Percentiles rank a stretch among this genome's conserved stretches.
phyloP scores from a whole-genome alignment of 1,140 invertebrate species.

The Drosophila azteca region DNA sequence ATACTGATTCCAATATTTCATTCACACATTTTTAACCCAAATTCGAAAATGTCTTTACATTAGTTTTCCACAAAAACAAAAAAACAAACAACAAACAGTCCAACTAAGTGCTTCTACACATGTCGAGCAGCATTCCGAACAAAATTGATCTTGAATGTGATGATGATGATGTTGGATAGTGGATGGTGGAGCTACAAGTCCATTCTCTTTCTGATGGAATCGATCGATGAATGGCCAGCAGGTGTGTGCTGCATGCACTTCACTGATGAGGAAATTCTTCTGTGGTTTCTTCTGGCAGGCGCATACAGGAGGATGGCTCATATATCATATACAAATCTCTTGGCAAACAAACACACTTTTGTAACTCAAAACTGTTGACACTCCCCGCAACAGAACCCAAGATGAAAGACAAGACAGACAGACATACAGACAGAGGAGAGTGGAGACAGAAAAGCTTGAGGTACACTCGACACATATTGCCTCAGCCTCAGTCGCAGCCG shows the following conservation, averaged over 20 bases:
- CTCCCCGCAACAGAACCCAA: slow-evolving; percentile 4
- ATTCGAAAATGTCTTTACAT: slow-evolving; percentile 62
- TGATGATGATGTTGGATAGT: neutral
- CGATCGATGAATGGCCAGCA: slow-evolving; percentile 38
- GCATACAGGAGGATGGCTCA: slow-evolving; percentile 18
- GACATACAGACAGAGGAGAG: slow-evolving; percentile 2
- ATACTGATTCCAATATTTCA: slow-evolving; percentile 52
- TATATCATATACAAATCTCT: slow-evolving; percentile 26
- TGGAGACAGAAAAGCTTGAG: slow-evolving; percentile 32
- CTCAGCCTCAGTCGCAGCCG: slow-evolving; percentile 1
- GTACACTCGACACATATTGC: slow-evolving; percentile 46
- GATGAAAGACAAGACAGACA: neutral
- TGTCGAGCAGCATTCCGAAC: slow-evolving; percentile 39
- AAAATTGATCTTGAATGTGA: slow-evolving; percentile 56
- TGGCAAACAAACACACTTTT: slow-evolving; percentile 36
- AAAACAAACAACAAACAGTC: slow-evolving; percentile 11
- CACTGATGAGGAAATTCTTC: slow-evolving; percentile 34
- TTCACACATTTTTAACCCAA: slow-evolving; percentile 72
- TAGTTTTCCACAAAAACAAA: slow-evolving; percentile 38
- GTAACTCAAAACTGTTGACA: slow-evolving; percentile 51
- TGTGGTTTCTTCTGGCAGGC: slow-evolving; percentile 2
- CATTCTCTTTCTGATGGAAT: neutral
- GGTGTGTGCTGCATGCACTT: slow-evolving; percentile 23
- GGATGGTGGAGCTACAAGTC: too few species aligned
- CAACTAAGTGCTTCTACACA: slow-evolving; percentile 48